phyloP scores from a whole-genome alignment of 30 jellyfish, hydroid and myxozoan genomes.

The Sanderia malayensis region DNA sequence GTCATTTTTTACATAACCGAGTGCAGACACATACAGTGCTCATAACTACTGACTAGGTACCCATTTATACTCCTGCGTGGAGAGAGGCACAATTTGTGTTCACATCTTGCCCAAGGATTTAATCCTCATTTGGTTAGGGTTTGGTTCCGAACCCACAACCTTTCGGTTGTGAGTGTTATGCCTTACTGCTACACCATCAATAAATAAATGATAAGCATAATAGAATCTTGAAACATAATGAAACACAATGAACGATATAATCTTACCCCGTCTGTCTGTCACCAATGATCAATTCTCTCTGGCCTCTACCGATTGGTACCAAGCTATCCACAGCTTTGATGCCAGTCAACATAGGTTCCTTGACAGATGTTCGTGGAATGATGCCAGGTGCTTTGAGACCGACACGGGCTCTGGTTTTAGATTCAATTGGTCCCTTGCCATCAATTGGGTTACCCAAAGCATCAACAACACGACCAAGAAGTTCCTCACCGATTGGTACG shows the following conservation, averaged over 20 bases:
- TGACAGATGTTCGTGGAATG: slow-evolving; percentile 98
- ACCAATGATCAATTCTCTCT: slow-evolving; percentile 99
- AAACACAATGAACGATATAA: background rate
- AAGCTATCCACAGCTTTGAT: slow-evolving; percentile 99
- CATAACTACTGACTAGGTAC: no score
- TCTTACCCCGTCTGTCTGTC: slow-evolving; percentile 99
- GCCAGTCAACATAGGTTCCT: slow-evolving; percentile 99
- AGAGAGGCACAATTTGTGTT: no score
- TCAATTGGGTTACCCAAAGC: slow-evolving; percentile 99
- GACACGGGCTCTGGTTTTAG: slow-evolving; percentile 85
- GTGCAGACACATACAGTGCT: no score
- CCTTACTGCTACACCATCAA: no score
- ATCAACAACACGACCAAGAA: slow-evolving; percentile 99
- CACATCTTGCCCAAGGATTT: no score
- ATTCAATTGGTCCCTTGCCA: slow-evolving; percentile 92
- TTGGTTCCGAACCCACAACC: no score
- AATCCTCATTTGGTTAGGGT: no score
- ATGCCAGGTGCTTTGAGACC: slow-evolving; percentile 99
- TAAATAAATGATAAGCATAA: no score
- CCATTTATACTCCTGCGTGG: no score
- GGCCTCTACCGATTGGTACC: slow-evolving; percentile 99
- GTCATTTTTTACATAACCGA: no score
- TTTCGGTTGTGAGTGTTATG: no score
- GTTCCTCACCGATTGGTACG: slow-evolving; percentile 98
- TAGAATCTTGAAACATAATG: no score